Conservation (phyloP, 2,113 vertebrate genomes). For the Astatoreochromis straeleni region DNA sequence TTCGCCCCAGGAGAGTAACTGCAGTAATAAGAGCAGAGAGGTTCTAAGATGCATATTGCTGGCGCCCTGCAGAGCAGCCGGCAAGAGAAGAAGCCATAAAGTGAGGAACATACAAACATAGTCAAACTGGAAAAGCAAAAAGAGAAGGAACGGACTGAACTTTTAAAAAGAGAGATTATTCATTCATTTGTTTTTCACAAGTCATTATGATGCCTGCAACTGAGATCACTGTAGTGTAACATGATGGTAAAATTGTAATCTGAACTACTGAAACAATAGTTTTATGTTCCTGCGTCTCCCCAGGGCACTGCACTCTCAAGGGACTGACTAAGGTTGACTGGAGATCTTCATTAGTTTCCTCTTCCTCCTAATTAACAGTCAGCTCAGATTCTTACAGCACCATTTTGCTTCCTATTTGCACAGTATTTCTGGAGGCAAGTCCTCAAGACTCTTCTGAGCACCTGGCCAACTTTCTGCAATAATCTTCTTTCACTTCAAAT, state of each 20-base stretch:
- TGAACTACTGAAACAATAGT: not conserved
- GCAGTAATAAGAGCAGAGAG: constrained; percentile 48
- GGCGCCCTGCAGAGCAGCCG: constrained; percentile 16
- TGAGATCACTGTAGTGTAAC: not conserved
- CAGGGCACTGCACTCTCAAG: not conserved
- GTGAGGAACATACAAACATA: not conserved
- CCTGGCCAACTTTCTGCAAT: not conserved
- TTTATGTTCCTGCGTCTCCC: not conserved
- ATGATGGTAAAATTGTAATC: not conserved
- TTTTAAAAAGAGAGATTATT: not conserved
- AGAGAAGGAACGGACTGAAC: not conserved
- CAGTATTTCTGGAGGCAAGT: constrained; percentile 9
- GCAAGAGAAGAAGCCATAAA: not conserved
- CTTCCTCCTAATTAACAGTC: constrained; percentile 16
- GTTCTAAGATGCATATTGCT: constrained; percentile 3
- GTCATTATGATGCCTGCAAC: not conserved
- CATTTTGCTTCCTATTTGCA: constrained; percentile 22
- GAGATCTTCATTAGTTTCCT: constrained; percentile 17
- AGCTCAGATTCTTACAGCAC: not conserved
- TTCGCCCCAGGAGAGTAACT: constrained; percentile 42
- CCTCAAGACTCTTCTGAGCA: constrained; percentile 17
- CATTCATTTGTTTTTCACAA: not conserved
- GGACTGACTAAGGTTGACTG: not conserved
- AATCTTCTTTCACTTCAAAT: constrained; percentile 2
- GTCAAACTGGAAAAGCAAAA: not conserved